Percentiles rank a stretch among this genome's conserved stretches.
phyloP scores from a whole-genome alignment of 2,113 vertebrate species.

The Accipiter virgatus region DNA sequence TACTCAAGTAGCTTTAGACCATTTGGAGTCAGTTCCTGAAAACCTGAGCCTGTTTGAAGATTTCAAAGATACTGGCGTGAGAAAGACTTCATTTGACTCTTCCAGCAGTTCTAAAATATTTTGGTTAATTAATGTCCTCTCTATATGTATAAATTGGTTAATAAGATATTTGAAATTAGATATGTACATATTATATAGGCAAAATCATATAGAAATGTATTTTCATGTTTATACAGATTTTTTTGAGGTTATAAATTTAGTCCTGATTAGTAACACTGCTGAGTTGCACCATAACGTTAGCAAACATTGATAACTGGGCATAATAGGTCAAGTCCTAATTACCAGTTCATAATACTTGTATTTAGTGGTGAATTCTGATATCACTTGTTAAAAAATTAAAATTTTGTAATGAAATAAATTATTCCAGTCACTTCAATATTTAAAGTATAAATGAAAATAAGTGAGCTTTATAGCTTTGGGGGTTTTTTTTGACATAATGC shows the following conservation, averaged over 20 bases:
- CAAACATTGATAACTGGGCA: not conserved
- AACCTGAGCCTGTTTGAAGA: conserved; percentile 85
- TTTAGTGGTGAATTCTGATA: not conserved
- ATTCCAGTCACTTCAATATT: not conserved
- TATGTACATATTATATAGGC: not conserved
- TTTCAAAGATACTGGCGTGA: conserved; percentile 83
- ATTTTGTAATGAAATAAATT: not conserved
- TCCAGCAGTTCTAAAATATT: conserved; percentile 39
- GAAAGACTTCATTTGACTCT: conserved; percentile 63
- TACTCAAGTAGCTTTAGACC: conserved; percentile 84
- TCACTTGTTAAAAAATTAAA: not conserved
- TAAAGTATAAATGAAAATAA: not conserved
- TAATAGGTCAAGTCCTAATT: not conserved
- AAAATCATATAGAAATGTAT: not conserved
- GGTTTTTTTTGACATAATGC: not conserved
- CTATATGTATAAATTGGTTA: not conserved
- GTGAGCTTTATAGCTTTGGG: not conserved
- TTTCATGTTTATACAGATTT: not conserved
- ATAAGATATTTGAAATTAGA: not conserved
- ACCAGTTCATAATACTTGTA: not conserved
- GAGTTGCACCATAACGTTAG: not conserved
- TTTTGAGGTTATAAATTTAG: not conserved
- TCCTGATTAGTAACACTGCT: not conserved
- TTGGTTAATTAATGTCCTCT: not conserved
- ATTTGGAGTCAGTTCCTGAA: conserved; percentile 90